Percentiles rank a stretch among this genome's conserved stretches.
These are phyloP conservation scores for Cyanistes caeruleus DNA, from an alignment of 2,113 vertebrate genomes.

Conservation along the genomic window DNA sequence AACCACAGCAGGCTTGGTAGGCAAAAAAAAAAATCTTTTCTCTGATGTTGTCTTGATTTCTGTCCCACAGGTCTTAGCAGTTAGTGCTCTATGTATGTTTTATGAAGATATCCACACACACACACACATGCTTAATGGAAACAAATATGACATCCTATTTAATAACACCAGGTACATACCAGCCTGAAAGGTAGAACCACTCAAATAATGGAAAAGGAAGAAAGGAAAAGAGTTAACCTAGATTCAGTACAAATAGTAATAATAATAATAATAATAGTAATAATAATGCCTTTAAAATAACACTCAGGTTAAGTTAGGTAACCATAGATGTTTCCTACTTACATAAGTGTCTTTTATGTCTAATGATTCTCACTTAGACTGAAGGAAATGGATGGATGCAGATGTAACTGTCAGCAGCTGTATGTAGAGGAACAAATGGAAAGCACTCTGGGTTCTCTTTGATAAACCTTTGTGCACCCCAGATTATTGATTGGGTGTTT, in stretches of 20 bases:
- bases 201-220: background rate
- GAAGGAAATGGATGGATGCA: slow-evolving; percentile 15
- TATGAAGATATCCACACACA: slow-evolving; percentile 52
- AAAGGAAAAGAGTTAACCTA: background rate
- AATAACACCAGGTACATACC: background rate
- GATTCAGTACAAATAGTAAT: background rate
- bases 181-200: background rate
- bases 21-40: background rate
- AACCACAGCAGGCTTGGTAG: slow-evolving; percentile 26
- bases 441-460: background rate
- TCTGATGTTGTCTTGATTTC: slow-evolving; percentile 54
- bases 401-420: slow-evolving; percentile 9
- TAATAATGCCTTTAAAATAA: background rate
- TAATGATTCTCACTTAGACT: background rate
- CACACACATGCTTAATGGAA: background rate
- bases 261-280: background rate
- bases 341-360: background rate
- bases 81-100: slow-evolving; percentile 15
- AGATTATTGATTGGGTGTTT: background rate
- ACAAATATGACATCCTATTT: slow-evolving; percentile 6
- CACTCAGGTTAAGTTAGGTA: background rate
- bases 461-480: background rate
- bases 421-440: background rate
- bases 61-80: slow-evolving; percentile 10
- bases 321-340: background rate